Base-by-base conservation (phyloP, 2,888 invertebrate genomes). In the Apomyelois bistriatella region DNA sequence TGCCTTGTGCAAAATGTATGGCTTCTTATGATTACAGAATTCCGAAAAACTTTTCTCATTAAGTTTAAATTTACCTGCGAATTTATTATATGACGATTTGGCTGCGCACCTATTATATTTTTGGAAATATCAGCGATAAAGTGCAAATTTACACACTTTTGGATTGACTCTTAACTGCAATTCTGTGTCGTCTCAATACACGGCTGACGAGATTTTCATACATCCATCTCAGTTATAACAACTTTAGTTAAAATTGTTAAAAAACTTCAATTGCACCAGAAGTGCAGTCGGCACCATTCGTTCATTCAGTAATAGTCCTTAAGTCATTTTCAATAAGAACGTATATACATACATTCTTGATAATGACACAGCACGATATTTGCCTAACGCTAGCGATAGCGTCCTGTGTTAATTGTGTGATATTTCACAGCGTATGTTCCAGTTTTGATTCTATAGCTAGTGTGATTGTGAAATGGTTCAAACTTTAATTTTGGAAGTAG, bases 401-500 rank as follows among this genome's bases (percentile, higher is more conserved):
- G 38, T 54, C 52, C 59, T 55, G 58, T 54, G 58, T 66, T 66
- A 61, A 64, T 60, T 63, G 59, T 51, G 41, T 51, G 50, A 60
- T 62, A 58, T 61, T 58, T 61, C 60, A 60, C 62, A 52, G 56
- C 53, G 41, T 60, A 58, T 61, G 66, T 55, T 67, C 68, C 59
- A 58, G 64, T 68, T 70, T 57, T 58, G 54, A 58, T 61, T 61
- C 54, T 64, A 59, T 53, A 54, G 57, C 62, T 58, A 60, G 16
- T 55, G 60, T 60, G 62, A 64, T 72, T 74, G 62, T 68, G 66
- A 64, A 73, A 70, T 61, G 60, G 58, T 63, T 61, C 53, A 61
- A 68, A 67, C 68, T 70, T 70, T 56, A 68, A 67, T 65, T 67
- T 72, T 68, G 62, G 60, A 54, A 54, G 53, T 63, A 61, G 59